Evolutionary conservation across 1,140 invertebrate species (phyloP).

Genomic region (Sesamia nonagrioides): DNA sequence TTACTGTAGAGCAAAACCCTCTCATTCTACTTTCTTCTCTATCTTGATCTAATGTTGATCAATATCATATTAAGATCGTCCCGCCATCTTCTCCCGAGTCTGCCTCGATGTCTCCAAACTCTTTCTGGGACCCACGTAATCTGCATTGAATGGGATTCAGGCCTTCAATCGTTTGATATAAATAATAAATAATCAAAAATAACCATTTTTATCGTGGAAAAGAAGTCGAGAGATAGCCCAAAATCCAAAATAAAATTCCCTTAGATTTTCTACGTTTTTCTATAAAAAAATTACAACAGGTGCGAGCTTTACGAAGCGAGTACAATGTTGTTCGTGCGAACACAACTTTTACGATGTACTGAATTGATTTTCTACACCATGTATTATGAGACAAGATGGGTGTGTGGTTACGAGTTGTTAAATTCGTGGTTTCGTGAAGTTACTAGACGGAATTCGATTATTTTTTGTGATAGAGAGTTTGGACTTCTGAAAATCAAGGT

Average conservation of each 20-base stretch:
- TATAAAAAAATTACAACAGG: constrained; percentile 35
- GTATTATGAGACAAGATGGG: constrained; percentile 7
- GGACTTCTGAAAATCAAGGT: no score
- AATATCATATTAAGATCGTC: no score
- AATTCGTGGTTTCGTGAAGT: constrained; percentile 12
- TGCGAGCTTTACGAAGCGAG: neutral
- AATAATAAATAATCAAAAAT: no score
- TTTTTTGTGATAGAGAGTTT: no score
- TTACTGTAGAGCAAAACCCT: no score
- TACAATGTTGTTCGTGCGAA: constrained; percentile 7
- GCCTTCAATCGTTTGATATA: no score
- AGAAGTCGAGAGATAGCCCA: neutral
- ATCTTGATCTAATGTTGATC: no score
- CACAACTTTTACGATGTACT: constrained; percentile 39
- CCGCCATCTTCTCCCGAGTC: no score
- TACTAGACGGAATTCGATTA: neutral
- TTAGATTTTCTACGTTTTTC: neutral
- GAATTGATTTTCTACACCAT: constrained; percentile 45
- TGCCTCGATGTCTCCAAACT: no score
- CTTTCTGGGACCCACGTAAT: no score
- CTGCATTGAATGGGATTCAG: no score
- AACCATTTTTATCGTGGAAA: neutral
- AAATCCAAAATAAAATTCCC: neutral
- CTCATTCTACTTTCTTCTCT: no score
- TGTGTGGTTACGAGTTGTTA: neutral